Conservation (phyloP, 2,888 invertebrate species). For the Apodemia hepburni region DNA sequence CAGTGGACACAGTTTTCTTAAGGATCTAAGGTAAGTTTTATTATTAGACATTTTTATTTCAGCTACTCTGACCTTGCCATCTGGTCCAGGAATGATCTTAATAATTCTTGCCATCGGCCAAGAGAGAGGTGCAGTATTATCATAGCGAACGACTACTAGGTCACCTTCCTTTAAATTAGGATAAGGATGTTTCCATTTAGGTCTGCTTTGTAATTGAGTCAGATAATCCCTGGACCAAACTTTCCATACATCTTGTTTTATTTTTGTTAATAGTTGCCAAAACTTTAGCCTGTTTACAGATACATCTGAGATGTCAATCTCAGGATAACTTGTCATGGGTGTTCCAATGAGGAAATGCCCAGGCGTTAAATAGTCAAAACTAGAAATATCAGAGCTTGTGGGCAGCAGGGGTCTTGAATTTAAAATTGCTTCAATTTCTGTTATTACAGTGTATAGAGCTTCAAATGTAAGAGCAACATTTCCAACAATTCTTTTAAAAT, state of each 20-base stretch:
- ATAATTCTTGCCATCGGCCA: conserved; percentile 26
- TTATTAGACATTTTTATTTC: conserved; percentile 17
- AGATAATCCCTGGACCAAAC: conserved; percentile 27
- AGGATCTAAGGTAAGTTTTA: conserved; percentile 19
- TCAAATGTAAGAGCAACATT: not conserved
- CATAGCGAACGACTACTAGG: conserved; percentile 20
- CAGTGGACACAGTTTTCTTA: conserved; percentile 22
- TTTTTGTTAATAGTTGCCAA: conserved; percentile 23
- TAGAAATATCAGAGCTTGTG: too few species aligned
- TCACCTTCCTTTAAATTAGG: conserved; percentile 26
- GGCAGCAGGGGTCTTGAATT: not conserved
- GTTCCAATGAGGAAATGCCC: conserved; percentile 28
- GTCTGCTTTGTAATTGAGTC: conserved; percentile 25
- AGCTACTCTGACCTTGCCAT: conserved; percentile 24
- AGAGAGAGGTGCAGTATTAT: conserved; percentile 18
- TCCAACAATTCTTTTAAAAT: not conserved
- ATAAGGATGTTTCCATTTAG: conserved; percentile 22
- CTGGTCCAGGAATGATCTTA: conserved; percentile 18
- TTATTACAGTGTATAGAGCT: not conserved
- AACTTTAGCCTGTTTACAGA: conserved; percentile 27
- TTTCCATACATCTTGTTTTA: conserved; percentile 31
- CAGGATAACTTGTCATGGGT: conserved; percentile 21
- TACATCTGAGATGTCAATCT: conserved; percentile 24
- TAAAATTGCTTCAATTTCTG: not conserved
- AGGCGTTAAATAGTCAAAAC: conserved; percentile 26